Conservation (phyloP, 2,888 invertebrate species). For the Drosophila pegasa region DNA sequence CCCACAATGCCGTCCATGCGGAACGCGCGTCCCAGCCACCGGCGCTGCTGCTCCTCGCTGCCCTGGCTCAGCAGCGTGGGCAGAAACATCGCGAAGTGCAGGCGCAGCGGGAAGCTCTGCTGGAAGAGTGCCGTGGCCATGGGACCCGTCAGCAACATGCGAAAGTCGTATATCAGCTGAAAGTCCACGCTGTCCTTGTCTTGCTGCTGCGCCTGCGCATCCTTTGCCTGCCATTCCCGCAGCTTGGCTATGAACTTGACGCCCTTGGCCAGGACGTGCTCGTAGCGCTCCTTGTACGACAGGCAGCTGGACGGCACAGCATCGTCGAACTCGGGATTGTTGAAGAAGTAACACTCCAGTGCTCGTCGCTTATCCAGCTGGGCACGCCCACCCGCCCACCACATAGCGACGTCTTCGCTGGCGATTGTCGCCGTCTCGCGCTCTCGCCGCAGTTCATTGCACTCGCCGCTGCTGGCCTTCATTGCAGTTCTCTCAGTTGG, state of each 20-base stretch:
- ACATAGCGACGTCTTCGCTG: slow-evolving; percentile 76
- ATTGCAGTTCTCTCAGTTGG: not conserved
- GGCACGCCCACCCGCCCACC: slow-evolving; percentile 78
- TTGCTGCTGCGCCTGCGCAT: slow-evolving; percentile 7
- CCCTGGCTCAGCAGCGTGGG: slow-evolving; percentile 94
- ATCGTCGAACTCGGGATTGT: slow-evolving; percentile 73
- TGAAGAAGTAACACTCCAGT: slow-evolving; percentile 70
- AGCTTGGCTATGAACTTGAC: slow-evolving; percentile 88
- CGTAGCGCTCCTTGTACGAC: slow-evolving; percentile 79
- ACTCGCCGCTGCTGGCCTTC: slow-evolving; percentile 14
- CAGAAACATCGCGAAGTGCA: slow-evolving; percentile 97
- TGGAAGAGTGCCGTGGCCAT: slow-evolving; percentile 79
- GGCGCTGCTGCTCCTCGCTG: slow-evolving; percentile 92
- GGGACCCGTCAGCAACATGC: slow-evolving; percentile 72
- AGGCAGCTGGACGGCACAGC: slow-evolving; percentile 62
- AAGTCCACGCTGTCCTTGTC: slow-evolving; percentile 80
- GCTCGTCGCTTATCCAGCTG: slow-evolving; percentile 63
- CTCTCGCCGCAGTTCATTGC: slow-evolving; percentile 68
- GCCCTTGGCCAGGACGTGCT: slow-evolving; percentile 65
- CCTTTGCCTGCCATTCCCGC: slow-evolving; percentile 86
- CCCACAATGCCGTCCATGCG: slow-evolving; percentile 93
- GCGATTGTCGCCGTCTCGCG: slow-evolving; percentile 64
- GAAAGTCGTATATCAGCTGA: slow-evolving; percentile 63
- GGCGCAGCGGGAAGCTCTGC: slow-evolving; percentile 85
- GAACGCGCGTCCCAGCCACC: slow-evolving; percentile 94